phyloP scores from a whole-genome alignment of 1,140 invertebrate species.

The Drosophila insularis region DNA sequence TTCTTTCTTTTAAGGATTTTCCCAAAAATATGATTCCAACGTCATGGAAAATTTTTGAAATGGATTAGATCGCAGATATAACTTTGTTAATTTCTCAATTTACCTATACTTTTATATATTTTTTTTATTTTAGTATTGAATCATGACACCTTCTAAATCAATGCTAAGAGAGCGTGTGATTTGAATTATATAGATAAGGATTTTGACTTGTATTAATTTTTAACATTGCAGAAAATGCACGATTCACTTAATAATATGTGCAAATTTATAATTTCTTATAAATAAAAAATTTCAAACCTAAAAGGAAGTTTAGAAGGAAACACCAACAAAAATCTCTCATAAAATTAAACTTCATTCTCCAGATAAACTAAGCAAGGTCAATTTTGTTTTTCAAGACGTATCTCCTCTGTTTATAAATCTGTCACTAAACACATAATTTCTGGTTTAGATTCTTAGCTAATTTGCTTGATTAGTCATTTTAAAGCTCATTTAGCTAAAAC shows the following conservation, averaged over 20 bases:
- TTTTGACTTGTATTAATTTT: slow-evolving; percentile 5
- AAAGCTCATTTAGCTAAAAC: background rate
- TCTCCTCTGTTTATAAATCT: background rate
- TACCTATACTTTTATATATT: no score
- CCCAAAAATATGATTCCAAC: slow-evolving; percentile 13
- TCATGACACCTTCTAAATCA: slow-evolving; percentile 43
- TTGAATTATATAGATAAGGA: slow-evolving; percentile 35
- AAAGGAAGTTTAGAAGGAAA: background rate
- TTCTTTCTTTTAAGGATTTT: slow-evolving; percentile 1
- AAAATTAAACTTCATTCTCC: background rate
- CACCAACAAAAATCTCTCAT: background rate
- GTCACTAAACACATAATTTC: background rate
- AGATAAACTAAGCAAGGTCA: background rate
- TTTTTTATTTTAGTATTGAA: slow-evolving; percentile 4
- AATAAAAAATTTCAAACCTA: background rate
- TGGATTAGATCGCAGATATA: slow-evolving; percentile 22
- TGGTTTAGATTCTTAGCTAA: slow-evolving; percentile 2
- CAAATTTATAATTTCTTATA: slow-evolving; percentile 9
- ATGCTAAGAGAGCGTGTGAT: slow-evolving; percentile 56
- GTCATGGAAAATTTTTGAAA: slow-evolving; percentile 59
- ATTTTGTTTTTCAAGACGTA: background rate
- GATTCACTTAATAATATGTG: slow-evolving; percentile 1
- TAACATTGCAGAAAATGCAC: background rate
- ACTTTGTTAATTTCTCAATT: slow-evolving; percentile 41
- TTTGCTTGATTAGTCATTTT: slow-evolving; percentile 4